phyloP scores from a whole-genome alignment of 2,888 invertebrate species.

The Chrysolina americana region DNA sequence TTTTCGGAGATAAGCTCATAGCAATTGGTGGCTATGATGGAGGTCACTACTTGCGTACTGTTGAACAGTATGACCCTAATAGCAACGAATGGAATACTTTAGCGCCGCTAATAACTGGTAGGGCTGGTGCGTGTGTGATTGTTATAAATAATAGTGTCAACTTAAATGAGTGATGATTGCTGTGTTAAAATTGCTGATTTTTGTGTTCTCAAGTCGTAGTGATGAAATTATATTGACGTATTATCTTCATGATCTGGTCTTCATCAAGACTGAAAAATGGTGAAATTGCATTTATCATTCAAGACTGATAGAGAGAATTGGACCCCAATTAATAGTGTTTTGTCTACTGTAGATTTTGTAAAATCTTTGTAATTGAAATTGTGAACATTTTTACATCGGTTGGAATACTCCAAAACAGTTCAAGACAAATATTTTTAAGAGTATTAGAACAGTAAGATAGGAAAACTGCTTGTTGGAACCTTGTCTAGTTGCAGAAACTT shows the following conservation, averaged over 20 bases:
- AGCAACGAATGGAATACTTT: conserved; percentile 85
- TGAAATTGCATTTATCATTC: conserved; percentile 8
- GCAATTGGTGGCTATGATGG: conserved; percentile 95
- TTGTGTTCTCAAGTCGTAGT: background rate
- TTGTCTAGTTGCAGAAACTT: background rate
- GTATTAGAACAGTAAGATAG: background rate
- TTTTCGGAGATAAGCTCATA: conserved; percentile 86
- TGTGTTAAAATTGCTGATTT: background rate
- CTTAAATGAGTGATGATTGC: conserved; percentile 39
- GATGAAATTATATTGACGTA: background rate
- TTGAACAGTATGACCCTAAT: conserved; percentile 91
- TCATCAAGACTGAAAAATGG: conserved; percentile 10
- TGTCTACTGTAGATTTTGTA: background rate
- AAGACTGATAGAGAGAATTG: conserved; percentile 4
- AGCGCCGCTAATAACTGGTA: conserved; percentile 84
- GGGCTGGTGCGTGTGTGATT: conserved; percentile 92
- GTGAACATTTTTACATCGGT: background rate
- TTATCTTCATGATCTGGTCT: background rate
- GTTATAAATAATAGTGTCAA: conserved; percentile 67
- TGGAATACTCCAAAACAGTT: background rate
- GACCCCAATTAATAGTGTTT: background rate
- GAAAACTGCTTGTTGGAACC: background rate
- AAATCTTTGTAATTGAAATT: background rate
- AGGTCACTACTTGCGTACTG: conserved; percentile 86
- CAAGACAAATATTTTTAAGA: background rate